A percentile compares a stretch with the other conserved stretches of the same genome.
phyloP scores from a whole-genome alignment of 2,797 vertebrate species.

The Scolopax bukidnonensis region DNA sequence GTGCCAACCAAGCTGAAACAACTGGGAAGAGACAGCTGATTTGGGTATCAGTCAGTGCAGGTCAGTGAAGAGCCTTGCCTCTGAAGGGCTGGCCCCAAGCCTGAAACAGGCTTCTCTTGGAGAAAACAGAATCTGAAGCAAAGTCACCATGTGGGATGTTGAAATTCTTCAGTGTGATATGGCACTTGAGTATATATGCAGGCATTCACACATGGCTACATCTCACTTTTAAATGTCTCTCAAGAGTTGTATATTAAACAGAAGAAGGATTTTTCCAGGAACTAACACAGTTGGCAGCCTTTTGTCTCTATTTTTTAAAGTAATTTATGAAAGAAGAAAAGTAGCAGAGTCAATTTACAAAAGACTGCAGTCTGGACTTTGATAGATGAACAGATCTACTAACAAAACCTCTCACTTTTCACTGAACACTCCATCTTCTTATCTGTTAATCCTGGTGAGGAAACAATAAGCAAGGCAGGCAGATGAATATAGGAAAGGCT shows the following conservation, averaged over 20 bases:
- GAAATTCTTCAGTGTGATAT: background rate
- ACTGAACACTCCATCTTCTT: slow-evolving; percentile 48
- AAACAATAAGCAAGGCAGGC: background rate
- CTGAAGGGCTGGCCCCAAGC: background rate
- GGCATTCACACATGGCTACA: slow-evolving; percentile 38
- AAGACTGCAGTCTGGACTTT: slow-evolving; percentile 56
- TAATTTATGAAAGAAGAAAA: slow-evolving; percentile 58
- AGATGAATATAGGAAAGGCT: background rate
- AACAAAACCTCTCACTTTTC: slow-evolving; percentile 55
- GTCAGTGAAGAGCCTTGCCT: background rate
- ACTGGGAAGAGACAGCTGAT: background rate
- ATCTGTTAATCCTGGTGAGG: slow-evolving; percentile 25
- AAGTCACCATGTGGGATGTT: background rate
- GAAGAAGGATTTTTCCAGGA: slow-evolving; percentile 47
- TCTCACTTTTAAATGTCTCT: slow-evolving; percentile 32
- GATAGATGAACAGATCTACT: slow-evolving; percentile 61
- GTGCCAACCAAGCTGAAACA: background rate
- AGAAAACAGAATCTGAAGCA: background rate
- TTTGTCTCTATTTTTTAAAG: slow-evolving; percentile 61
- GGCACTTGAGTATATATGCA: background rate
- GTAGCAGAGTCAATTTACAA: slow-evolving; percentile 56
- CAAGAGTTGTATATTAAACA: slow-evolving; percentile 43
- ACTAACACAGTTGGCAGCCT: slow-evolving; percentile 52
- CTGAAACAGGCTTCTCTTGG: background rate
- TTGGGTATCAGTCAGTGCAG: background rate